Conservation (phyloP, 1,140 invertebrate genomes). For the Pogonomyrmex barbatus region DNA sequence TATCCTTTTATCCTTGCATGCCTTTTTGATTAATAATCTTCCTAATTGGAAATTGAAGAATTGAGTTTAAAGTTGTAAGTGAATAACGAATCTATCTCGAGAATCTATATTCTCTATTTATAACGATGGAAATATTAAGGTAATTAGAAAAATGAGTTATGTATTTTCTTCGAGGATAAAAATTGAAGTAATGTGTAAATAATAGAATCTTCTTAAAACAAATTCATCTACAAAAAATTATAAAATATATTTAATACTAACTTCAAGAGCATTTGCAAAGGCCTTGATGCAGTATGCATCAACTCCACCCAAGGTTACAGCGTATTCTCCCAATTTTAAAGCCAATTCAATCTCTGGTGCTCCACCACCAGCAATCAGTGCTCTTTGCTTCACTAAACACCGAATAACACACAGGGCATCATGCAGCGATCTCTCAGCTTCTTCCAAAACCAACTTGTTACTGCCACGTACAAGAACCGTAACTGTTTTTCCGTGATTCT, state of each 20-base stretch:
- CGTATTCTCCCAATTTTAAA: constrained; percentile 92
- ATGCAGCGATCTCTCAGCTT: constrained; percentile 98
- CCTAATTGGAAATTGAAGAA: no score
- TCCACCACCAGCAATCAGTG: constrained; percentile 97
- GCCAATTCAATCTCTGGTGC: constrained; percentile 98
- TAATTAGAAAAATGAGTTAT: neutral
- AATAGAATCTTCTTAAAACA: neutral
- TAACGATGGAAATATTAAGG: neutral
- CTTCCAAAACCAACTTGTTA: constrained; percentile 98
- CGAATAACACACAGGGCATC: constrained; percentile 99
- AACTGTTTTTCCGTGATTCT: constrained; percentile 95
- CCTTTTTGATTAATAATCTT: no score
- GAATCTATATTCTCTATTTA: neutral
- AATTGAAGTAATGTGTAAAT: neutral
- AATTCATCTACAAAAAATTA: neutral
- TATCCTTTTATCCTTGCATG: no score
- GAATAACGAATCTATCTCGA: no score
- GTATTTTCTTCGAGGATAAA: neutral
- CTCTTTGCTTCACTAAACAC: constrained; percentile 97
- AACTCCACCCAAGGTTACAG: constrained; percentile 94
- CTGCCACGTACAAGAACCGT: constrained; percentile 97
- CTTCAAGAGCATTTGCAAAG: constrained; percentile 98
- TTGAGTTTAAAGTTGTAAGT: no score
- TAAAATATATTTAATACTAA: constrained; percentile 81
- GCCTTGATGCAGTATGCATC: constrained; percentile 98